Conservation (phyloP, 1,140 invertebrate species). For the Atta colombica region DNA sequence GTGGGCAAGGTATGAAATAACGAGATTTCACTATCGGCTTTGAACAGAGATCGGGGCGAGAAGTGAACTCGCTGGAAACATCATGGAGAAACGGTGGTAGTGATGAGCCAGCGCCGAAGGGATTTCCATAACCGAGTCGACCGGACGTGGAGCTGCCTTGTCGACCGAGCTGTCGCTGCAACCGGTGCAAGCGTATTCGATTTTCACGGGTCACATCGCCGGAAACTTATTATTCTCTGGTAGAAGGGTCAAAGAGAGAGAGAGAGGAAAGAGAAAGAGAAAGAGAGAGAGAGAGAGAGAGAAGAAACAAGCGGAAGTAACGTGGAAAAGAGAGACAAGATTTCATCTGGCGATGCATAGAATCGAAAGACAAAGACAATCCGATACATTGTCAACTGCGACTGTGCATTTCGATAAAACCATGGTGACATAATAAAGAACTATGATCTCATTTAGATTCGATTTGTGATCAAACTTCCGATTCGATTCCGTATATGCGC, state of each 20-base stretch:
- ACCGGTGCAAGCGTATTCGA: constrained; percentile 83
- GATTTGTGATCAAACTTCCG: constrained; percentile 32
- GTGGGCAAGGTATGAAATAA: constrained; percentile 63
- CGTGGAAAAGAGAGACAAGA: constrained; percentile 25
- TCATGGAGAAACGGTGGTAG: constrained; percentile 58
- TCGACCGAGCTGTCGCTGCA: constrained; percentile 85
- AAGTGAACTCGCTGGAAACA: constrained; percentile 60
- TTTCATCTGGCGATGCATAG: constrained; percentile 21
- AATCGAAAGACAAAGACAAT: not conserved
- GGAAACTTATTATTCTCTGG: constrained; percentile 83
- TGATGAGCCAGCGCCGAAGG: constrained; percentile 79
- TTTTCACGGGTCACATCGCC: constrained; percentile 83
- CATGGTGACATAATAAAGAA: constrained; percentile 41
- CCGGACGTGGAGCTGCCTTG: constrained; percentile 83
- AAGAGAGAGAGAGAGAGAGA: constrained; percentile 53
- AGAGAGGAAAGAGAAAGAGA: constrained; percentile 28
- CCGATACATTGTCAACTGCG: not conserved
- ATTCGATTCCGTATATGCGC: constrained; percentile 16
- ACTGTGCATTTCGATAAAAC: constrained; percentile 16
- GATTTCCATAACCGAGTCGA: constrained; percentile 84
- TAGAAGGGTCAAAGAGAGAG: constrained; percentile 32
- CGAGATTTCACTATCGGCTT: constrained; percentile 73
- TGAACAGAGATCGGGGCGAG: constrained; percentile 67
- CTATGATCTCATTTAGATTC: constrained; percentile 34
- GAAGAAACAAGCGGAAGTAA: constrained; percentile 56